A percentile compares a stretch with the other conserved stretches of the same genome.
phyloP scores from a whole-genome alignment of 2,113 vertebrate species.

The Periophthalmus modestus region DNA sequence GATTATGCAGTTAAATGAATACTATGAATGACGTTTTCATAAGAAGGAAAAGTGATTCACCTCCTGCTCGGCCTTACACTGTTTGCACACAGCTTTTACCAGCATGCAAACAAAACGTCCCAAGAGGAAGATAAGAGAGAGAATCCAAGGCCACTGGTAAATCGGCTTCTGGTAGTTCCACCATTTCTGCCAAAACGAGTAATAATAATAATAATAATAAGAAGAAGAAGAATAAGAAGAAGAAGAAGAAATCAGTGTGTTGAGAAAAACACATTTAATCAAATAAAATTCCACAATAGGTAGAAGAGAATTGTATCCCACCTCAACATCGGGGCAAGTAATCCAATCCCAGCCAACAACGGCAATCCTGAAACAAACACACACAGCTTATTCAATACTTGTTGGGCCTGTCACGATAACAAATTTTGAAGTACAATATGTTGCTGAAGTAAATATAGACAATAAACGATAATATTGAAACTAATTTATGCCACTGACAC shows the following conservation, averaged over 20 bases:
- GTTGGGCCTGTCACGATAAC: too few relatives aligned
- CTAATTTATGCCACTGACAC: too few relatives aligned
- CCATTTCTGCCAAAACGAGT: conserved; percentile 62
- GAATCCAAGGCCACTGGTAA: conserved; percentile 81
- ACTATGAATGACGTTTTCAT: not conserved
- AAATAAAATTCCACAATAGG: not conserved
- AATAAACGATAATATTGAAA: too few relatives aligned
- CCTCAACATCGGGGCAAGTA: conserved; percentile 70
- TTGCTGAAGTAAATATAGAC: too few relatives aligned
- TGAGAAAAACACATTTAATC: not conserved
- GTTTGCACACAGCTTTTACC: conserved; percentile 74
- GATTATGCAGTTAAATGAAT: not conserved
- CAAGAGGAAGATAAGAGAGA: conserved; percentile 84
- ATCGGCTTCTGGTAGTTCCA: conserved; percentile 78
- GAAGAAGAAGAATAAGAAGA: too few relatives aligned
- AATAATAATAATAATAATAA: not conserved
- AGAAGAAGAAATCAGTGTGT: too few relatives aligned
- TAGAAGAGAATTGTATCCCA: conserved; percentile 36
- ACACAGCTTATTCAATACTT: not conserved
- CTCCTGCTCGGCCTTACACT: conserved; percentile 66
- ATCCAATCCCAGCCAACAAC: conserved; percentile 66
- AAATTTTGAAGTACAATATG: too few relatives aligned
- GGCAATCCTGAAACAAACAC: conserved; percentile 64
- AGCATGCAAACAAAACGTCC: conserved; percentile 81
- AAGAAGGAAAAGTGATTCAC: conserved; percentile 31